phyloP scores from a whole-genome alignment of 2,888 invertebrate species.

The Zhuqinia jingwanae region DNA sequence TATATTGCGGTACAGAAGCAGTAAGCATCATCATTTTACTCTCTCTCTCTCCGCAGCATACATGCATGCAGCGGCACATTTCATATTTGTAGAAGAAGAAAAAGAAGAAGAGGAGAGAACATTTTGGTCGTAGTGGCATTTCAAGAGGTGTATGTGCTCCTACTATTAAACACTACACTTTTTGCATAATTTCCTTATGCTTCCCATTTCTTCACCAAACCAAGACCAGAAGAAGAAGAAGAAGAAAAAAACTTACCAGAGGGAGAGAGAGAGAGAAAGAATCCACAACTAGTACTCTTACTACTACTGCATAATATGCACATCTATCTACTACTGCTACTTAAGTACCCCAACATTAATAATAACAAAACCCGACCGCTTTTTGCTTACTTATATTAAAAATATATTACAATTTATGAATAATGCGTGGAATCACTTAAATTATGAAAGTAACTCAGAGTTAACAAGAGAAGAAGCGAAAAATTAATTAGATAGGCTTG shows the following conservation, averaged over 20 bases:
- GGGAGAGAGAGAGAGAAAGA: background rate
- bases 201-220: constrained; percentile 36
- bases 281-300: background rate
- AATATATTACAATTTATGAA: constrained; percentile 49
- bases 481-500: constrained; percentile 68
- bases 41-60: too few relatives aligned
- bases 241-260: background rate
- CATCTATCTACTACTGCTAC: background rate
- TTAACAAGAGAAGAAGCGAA: constrained; percentile 51
- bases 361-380: background rate
- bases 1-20: background rate
- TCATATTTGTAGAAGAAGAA: background rate
- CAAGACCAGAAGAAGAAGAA: too few relatives aligned
- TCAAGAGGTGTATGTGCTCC: constrained; percentile 44
- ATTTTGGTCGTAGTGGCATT: constrained; percentile 15
- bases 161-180: constrained; percentile 30
- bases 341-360: constrained; percentile 32
- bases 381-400: constrained; percentile 30
- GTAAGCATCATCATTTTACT: too few relatives aligned
- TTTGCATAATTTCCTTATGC: constrained; percentile 26
- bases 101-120: too few relatives aligned
- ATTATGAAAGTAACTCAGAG: constrained; percentile 51
- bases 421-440: constrained; percentile 42
- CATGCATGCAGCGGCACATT: constrained; percentile 6
- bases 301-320: background rate